A percentile compares a stretch with the other conserved stretches of the same genome.
Conservation (phyloP, 1,140 invertebrate genomes). For the Oppia nitens region DNA sequence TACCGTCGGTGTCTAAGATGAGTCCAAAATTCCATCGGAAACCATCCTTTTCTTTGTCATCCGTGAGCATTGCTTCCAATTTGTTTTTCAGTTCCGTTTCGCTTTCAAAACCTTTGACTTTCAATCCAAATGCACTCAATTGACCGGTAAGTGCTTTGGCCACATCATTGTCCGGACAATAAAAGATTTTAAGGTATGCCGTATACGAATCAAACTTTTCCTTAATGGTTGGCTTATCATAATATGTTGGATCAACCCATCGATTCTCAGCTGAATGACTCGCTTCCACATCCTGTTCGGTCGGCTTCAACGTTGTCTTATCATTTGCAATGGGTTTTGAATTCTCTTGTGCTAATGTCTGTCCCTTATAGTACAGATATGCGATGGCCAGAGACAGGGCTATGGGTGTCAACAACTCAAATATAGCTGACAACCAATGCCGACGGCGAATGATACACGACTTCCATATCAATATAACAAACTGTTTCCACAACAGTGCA, state of each 20-base stretch:
- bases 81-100: neutral
- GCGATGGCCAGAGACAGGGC: neutral
- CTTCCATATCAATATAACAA: conserved; percentile 18
- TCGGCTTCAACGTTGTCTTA: neutral
- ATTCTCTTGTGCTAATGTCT: neutral
- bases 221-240: neutral
- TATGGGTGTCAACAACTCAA: conserved; percentile 25
- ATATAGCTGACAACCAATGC: conserved; percentile 22
- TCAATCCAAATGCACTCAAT: neutral
- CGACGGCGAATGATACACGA: conserved; percentile 13
- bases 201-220: neutral
- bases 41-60: neutral
- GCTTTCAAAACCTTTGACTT: neutral
- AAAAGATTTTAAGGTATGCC: neutral
- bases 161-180: neutral
- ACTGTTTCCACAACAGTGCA: neutral
- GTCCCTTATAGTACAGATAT: neutral
- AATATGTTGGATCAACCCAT: neutral
- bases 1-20: neutral
- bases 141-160: too few relatives aligned
- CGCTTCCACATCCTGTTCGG: neutral
- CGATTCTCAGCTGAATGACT: neutral
- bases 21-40: neutral
- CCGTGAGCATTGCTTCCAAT: neutral
- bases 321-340: neutral